Percentiles rank a stretch among this genome's conserved stretches.
phyloP scores from a whole-genome alignment of 2,113 vertebrate species.

The Megaptera novaeangliae region DNA sequence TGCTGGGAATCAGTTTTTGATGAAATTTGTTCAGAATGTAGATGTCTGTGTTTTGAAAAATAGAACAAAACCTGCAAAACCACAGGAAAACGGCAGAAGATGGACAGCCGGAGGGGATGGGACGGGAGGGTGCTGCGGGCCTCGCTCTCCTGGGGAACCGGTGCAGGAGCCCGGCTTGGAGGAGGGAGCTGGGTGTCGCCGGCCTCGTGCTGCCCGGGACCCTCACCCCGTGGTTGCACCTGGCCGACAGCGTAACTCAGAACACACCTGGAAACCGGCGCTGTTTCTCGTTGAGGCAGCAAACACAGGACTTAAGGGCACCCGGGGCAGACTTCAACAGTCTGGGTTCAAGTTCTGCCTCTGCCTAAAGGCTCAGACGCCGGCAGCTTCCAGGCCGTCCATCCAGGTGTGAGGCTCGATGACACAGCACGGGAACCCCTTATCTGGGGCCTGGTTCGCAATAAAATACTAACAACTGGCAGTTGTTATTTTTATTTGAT shows the following conservation, averaged over 20 bases:
- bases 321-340: fast-evolving
- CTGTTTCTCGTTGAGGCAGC: fast-evolving
- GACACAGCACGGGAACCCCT: background rate
- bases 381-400: background rate
- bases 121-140: fast-evolving
- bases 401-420: fast-evolving
- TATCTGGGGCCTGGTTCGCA: background rate
- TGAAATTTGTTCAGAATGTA: background rate
- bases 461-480: fast-evolving
- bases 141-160: background rate
- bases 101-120: background rate
- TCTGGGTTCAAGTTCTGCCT: too few relatives aligned
- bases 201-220: fast-evolving
- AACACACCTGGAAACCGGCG: fast-evolving
- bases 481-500: background rate
- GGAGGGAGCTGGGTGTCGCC: fast-evolving
- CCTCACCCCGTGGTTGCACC: fast-evolving
- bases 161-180: too few relatives aligned
- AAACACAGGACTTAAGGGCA: fast-evolving
- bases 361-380: background rate
- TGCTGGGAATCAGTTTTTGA: background rate
- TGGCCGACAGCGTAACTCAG: fast-evolving
- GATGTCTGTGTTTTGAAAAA: background rate
- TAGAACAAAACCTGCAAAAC: background rate
- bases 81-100: background rate